Base-by-base conservation (phyloP, 2,888 invertebrate genomes). In the Phyllotreta cruciferae region DNA sequence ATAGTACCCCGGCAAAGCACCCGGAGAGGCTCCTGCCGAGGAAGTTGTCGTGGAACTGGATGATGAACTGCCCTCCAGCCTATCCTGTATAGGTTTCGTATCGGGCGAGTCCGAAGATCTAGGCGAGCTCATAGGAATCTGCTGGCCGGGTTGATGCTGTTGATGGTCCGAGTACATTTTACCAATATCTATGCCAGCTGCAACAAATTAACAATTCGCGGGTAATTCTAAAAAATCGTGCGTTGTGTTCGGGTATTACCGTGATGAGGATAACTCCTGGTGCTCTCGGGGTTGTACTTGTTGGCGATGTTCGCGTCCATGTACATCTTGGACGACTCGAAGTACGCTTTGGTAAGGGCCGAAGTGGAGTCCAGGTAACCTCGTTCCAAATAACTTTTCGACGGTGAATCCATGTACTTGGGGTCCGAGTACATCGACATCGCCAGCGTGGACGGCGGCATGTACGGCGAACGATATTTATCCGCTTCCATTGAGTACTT, bases 401-500 rank as follows among this genome's bases (percentile, higher is more conserved):
- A 82, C 44, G 84, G 82, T 0, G 85, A 81, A 75, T 87, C 86
- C 77, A 86, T 81, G 78, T 86, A 86, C 74, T 86, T 90, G 0
- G 90, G 88, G 71, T 90, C 90, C 0, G 88, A 86, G 75, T 90
- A 90, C 90, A 90, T 90, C 63, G 89, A 84, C 85, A 86, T 85
- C 63, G 86, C 83, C n/a, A 85, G 78, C n/a, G 84, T 84, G 42
- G 85, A 84, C 1, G 86, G 85, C 1, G 86, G 85, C 83, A 86
- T 88, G 81, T 90, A 91, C 0, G 87, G 83, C 14, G 88, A 87
- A 57, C 91, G 85, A 79, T 91, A 91, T 73, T 91, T 91, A 73
- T 91, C 91, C 0, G 89, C 88, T 70, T 90, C 90, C 82, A 90
- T 86, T 7, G 90, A 88, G 78, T 91, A 90, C 76, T 90, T 90